phyloP scores from a whole-genome alignment of 53 echinoderm and acorn worm species.

The Crossaster papposus region DNA sequence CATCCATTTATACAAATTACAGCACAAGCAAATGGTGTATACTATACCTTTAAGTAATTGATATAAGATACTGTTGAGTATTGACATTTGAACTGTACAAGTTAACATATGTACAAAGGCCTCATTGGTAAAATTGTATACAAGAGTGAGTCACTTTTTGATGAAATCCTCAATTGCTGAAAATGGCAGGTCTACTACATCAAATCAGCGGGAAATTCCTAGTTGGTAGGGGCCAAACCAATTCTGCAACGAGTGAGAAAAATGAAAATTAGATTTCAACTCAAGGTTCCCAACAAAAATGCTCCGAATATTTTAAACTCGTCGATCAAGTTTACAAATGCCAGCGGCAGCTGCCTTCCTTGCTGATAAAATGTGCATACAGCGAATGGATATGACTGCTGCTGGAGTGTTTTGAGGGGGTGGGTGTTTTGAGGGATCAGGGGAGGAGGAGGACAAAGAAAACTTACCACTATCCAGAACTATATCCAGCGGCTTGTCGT shows the following conservation, averaged over 20 bases:
- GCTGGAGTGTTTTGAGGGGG: neutral
- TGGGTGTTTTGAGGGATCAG: neutral
- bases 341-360: too few species aligned
- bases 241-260: constrained; percentile 62
- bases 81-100: too few species aligned
- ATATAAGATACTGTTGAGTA: too few species aligned
- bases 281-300: neutral
- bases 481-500: constrained; percentile 90
- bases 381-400: too few species aligned
- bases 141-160: neutral
- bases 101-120: neutral
- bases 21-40: too few species aligned
- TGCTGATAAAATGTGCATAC: too few species aligned
- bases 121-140: neutral
- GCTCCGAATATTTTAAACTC: too few species aligned
- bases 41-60: too few species aligned
- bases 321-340: too few species aligned
- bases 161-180: neutral
- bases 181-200: neutral
- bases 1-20: too few species aligned
- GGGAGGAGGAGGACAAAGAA: neutral
- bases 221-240: constrained; percentile 87
- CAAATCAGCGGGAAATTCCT: constrained; percentile 79
- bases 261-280: neutral
- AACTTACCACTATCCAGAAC: constrained; percentile 93